Base-by-base conservation (phyloP, 2,888 invertebrate genomes). In the Nephrotoma guestfalica region DNA sequence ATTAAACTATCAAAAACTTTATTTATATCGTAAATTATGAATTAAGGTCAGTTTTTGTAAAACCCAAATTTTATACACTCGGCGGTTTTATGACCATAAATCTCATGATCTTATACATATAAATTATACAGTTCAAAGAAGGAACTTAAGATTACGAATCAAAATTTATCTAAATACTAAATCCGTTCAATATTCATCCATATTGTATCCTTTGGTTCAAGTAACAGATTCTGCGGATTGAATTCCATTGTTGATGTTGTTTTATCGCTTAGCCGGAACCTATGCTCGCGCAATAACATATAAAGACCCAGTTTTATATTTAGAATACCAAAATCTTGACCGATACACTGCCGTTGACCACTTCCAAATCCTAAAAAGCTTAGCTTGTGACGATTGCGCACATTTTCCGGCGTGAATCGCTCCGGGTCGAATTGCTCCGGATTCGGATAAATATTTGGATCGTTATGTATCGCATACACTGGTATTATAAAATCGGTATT, bases 391-490 rank as follows among this genome's bases (percentile, higher is more conserved):
- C 90, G 89, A 43, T 91, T 91, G 0, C 92, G 91, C 88, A 93
- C 93, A 41, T 93, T 92, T 87, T 93, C 92, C 6, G 91, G 90
- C 0, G 92, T 89, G 90, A 94, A 95, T 88, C 94, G 91, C 40
- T 94, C 93, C 0, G 94, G 94, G 86, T 93, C 92, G 87, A 94
- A 95, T 45, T 91, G 91, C 1, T 93, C 92, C 0, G 95, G 95
- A 7, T 95, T 92, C 0, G 93, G 93, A 88, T 93, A 94, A 88
- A 93, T 91, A 1, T 93, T 92, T 0, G 93, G 92, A 89, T 94
- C 94, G 89, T 93, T 93, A 88, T 94, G 94, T 88, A 94, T 93
- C 41, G 93, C 92, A 88, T 93, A 92, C 6, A 92, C 91, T 13
- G 94, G 93, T 83, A 94, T 92, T 30, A 93, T 91, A 2, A 94